Base-by-base conservation (phyloP, 2,888 invertebrate species). In the Drosophila anomalata region DNA sequence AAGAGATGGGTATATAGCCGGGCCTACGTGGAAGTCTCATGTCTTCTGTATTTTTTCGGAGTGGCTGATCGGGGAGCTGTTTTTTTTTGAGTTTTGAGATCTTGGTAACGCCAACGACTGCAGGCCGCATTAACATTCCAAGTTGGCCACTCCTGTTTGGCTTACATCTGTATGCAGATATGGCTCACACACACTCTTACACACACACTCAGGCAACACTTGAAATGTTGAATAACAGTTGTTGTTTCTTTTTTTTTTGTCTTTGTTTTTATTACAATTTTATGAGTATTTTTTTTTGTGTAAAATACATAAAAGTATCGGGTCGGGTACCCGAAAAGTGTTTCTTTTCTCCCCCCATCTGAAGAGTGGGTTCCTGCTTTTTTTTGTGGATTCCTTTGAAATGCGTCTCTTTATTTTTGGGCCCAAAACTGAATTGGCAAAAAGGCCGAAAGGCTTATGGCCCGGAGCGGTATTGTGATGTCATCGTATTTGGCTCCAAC, bases 41-140 rank as follows among this genome's bases (percentile, higher is more conserved):
- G 24, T 47, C 24, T 46, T 31, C 70, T 36, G 36, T 36, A n/a
- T 17, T 41, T 41, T 17, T 20, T 42, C 41, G 14, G 9, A 42
- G 41, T 42, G 41, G 14, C 41, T 11, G 31, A 57, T 36, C 24
- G 66, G 41, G 8, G 61, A 14, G 31, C 12, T 24, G 22, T 11
- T 0, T 12, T 33, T 33, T 11, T 33, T 33, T 33, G 3, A 33
- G 4, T 33, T 36, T 36, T n/a, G 42, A 50, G 65, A 63, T 51
- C 42, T 63, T 6, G 44, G 39, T 39, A 55, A 59, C 72, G 66
- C 54, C 85, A 81, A 78, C 78, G 78, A 75, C 77, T 82, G 87
- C 82, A 85, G 82, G 48, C 61, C 88, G 77, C 83, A 83, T 83
- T 87, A 83, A 84, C 88, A 84, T 88, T 84, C 88, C 84, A 82